Evolutionary conservation across 2,888 invertebrate species (phyloP), one percentile per base, ranked within the genome.

Genomic region (Caenorhabditis sp.): DNA sequence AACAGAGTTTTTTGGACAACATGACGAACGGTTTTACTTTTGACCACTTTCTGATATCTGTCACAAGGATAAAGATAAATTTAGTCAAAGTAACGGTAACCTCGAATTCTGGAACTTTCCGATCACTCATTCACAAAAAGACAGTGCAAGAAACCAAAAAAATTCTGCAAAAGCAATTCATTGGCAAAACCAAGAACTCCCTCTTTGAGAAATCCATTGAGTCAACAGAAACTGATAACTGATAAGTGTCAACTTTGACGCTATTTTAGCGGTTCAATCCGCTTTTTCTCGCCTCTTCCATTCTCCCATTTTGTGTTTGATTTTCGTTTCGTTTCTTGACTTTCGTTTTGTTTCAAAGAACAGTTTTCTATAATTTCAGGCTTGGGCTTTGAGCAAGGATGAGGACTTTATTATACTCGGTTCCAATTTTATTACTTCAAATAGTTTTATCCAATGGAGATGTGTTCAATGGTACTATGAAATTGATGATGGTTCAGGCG

Each of bases 401-500:
- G 68, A 61, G 22, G 22, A 7, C 26, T 28, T 24, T 59, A 12
- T 35, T 59, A 16, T 47, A 51, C 41, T 49, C 49, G 16, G n/a
- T 72, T 47, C 35, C 41, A 2, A 28, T 72, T 49, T 24, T 73
- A 64, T n/a, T 66, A 22, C n/a, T 16, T 24, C 49, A 72, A 28
- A 14, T 61, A 0, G 19, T 19, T 12, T 19, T 59, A 19, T 54
- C 54, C 2, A 56, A 47, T 3, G 68, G 35, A 6, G 74, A 81
- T 56, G 81, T 75, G 19, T 56, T 75, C 44, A 70, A 76, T 76
- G 82, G 77, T n/a, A 79, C 63, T 6, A 73, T 64, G 68, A 82
- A 63, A 58, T 75, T 83, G 70, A 51, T 79, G 49, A 58, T 83
- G 66, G 79, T 83, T 28, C 83, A 83, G 41, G 79, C 83, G 64